phyloP scores from a whole-genome alignment of 53 echinoderm and acorn worm genomes.

The Astropecten irregularis region DNA sequence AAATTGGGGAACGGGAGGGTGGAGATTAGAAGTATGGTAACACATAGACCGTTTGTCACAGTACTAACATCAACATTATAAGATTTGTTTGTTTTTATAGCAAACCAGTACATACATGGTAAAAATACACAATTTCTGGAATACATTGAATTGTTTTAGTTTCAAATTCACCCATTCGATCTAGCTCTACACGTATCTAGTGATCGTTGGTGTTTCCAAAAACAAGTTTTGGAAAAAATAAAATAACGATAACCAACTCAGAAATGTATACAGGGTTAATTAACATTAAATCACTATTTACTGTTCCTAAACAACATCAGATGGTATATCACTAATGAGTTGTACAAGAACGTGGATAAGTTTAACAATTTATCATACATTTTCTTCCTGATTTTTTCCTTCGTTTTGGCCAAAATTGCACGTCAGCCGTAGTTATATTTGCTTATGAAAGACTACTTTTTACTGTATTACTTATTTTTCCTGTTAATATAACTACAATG shows the following conservation, averaged over 20 bases:
- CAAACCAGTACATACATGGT: conserved; percentile 41
- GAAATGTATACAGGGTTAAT: too few species aligned
- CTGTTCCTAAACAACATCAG: too few species aligned
- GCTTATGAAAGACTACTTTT: conserved; percentile 52
- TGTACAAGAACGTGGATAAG: conserved; percentile 43
- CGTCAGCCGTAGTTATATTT: conserved; percentile 32
- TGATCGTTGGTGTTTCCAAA: conserved; percentile 35
- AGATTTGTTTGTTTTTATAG: conserved; percentile 15
- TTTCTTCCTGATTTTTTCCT: conserved; percentile 32
- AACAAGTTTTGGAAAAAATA: too few species aligned
- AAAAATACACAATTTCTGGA: conserved; percentile 51
- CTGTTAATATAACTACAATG: conserved; percentile 49
- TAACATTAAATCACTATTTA: too few species aligned
- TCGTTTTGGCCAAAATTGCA: conserved; percentile 55
- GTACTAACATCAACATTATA: conserved; percentile 28
- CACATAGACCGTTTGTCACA: conserved; percentile 31
- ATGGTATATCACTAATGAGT: too few species aligned
- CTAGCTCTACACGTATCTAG: conserved; percentile 23
- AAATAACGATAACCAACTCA: too few species aligned
- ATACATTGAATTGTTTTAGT: conserved; percentile 2
- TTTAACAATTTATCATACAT: conserved; percentile 26
- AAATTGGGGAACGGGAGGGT: too few species aligned
- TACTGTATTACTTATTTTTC: conserved; percentile 2
- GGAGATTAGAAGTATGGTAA: background rate
- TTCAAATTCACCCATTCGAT: too few species aligned